These are phyloP conservation scores for Linnaemya vulpina DNA, from an alignment of 2,888 invertebrate genomes.

Conservation along the genomic window DNA sequence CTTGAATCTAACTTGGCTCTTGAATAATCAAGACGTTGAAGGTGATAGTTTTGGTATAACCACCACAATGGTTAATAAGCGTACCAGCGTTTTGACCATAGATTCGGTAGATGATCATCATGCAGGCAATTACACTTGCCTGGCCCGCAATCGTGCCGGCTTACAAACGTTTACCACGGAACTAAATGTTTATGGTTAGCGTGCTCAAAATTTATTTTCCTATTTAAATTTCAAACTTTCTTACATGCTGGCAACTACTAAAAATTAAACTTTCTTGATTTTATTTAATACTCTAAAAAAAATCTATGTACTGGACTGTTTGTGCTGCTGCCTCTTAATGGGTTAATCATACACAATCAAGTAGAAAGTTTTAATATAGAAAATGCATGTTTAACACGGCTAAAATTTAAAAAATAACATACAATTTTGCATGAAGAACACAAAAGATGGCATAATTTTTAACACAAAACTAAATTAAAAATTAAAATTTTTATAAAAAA, in stretches of 20 bases:
- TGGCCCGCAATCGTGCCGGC: slow-evolving; percentile 89
- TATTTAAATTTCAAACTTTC: no score
- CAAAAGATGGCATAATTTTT: slow-evolving; percentile 12
- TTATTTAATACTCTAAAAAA: slow-evolving; percentile 23
- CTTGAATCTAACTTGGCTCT: slow-evolving; percentile 89
- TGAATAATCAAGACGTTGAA: slow-evolving; percentile 86
- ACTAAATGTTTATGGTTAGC: slow-evolving; percentile 89
- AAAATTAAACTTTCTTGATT: slow-evolving; percentile 22
- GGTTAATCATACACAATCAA: slow-evolving; percentile 38
- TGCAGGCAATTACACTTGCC: slow-evolving; percentile 90
- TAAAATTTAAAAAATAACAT: not conserved
- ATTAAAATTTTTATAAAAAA: no score
- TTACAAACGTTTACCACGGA: slow-evolving; percentile 87
- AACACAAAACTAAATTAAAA: not conserved
- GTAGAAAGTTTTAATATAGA: not conserved
- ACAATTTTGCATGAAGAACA: slow-evolving; percentile 39
- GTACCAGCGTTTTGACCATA: slow-evolving; percentile 86
- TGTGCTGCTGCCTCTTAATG: slow-evolving; percentile 49
- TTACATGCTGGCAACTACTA: not conserved
- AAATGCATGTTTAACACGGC: slow-evolving; percentile 29
- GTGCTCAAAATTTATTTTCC: not conserved
- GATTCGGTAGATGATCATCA: slow-evolving; percentile 87
- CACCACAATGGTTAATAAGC: slow-evolving; percentile 83
- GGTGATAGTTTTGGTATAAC: slow-evolving; percentile 85
- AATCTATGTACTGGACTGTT: slow-evolving; percentile 34